Evolutionary conservation across 2,888 invertebrate species (phyloP).

Genomic region (Heliconius charithonia): DNA sequence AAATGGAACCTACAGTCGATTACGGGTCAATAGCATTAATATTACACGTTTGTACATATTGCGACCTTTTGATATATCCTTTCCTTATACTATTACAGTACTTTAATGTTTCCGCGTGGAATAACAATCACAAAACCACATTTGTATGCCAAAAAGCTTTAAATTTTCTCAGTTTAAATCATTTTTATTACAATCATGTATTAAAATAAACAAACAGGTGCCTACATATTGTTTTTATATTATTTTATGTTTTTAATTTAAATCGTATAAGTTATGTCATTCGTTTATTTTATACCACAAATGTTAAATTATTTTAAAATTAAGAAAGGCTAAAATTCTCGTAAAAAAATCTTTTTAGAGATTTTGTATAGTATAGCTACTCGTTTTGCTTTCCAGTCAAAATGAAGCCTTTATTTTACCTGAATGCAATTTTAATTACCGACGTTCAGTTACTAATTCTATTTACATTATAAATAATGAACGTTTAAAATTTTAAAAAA

Average conservation of each 20-base stretch:
- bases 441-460: background rate
- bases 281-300: too few relatives aligned
- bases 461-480: background rate
- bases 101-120: constrained; percentile 19
- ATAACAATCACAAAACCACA: constrained; percentile 4
- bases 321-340: too few relatives aligned
- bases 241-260: too few relatives aligned
- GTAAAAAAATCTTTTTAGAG: too few relatives aligned
- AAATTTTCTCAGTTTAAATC: constrained; percentile 8
- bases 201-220: too few relatives aligned
- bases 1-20: background rate
- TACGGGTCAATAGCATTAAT: background rate
- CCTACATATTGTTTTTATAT: too few relatives aligned
- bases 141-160: constrained; percentile 17
- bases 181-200: constrained; percentile 1
- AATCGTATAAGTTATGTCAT: too few relatives aligned
- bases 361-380: too few relatives aligned
- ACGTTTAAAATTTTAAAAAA: background rate
- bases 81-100: constrained; percentile 29
- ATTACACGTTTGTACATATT: background rate
- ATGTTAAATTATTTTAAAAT: too few relatives aligned
- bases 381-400: too few relatives aligned
- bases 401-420: too few relatives aligned
- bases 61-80: constrained; percentile 1
- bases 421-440: too few relatives aligned